Base-by-base conservation (phyloP, 2,113 vertebrate genomes). In the Ophiodon elongatus region DNA sequence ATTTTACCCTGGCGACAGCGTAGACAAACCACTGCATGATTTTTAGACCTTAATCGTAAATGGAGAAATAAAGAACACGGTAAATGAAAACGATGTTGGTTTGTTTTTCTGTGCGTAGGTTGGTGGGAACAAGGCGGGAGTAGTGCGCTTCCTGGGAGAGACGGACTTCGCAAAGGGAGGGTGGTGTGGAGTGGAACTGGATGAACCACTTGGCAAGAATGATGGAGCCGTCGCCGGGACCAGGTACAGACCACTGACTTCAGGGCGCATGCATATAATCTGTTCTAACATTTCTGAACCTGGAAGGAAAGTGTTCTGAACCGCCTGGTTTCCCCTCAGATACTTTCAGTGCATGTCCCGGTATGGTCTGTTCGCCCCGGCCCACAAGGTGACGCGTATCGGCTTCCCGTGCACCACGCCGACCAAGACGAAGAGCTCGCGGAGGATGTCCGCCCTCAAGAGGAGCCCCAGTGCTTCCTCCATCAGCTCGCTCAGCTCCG, bases 131-230 rank as follows among this genome's bases (percentile, higher is more conserved):
- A 99, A 99, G 93, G 98, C 98, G 1, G 98, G 98, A 14, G 98
- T 98, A 0, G 97, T 99, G 6, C 97, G 97, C 11, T 99, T 99
- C 72, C 91, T 99, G n/a, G 98, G 98, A 15, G 98, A 99, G 87
- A 98, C 98, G 0, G 98, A 99, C 91, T 99, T 99, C 79, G 98
- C 98, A 23, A 99, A 99, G 84, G 98, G 98, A 23, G 98, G 98
- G 0, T 99, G 98, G 98, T 99, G 98, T 54, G 98, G 98, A 2
- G 98, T 99, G 21, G 98, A 99, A 63, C 92, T 99, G 45, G 98
- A 99, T 1, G 98, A 99, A 54, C 98, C 98, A 2, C 95, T 99
- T 4, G 98, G 98, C 5, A 99, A 99, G 94, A 99, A 99, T 0
- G 98, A 99, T 2, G 98, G 98, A 1, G 98, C 98, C 0, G 98